Conservation (phyloP, 2,113 vertebrate species). For the Mastomys natalensis region DNA sequence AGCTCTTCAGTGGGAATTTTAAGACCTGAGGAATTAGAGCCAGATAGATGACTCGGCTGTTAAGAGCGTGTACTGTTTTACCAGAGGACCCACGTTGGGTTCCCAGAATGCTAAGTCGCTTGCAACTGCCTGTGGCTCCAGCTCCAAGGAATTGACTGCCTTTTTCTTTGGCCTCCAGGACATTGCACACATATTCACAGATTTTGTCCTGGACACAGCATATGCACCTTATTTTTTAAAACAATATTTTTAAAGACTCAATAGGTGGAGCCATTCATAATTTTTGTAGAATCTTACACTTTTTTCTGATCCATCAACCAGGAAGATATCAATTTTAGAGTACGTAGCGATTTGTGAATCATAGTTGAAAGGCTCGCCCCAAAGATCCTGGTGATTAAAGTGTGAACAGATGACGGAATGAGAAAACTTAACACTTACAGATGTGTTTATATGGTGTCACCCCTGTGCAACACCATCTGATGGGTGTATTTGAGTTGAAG, state of each 20-base stretch:
- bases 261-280: background rate
- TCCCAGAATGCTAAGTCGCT: background rate
- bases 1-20: background rate
- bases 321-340: conserved; percentile 55
- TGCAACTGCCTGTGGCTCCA: background rate
- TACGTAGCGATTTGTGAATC: conserved; percentile 37
- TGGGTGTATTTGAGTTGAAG: background rate
- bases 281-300: conserved; percentile 48
- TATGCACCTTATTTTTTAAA: background rate
- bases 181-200: background rate
- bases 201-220: background rate
- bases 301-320: conserved; percentile 29
- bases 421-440: conserved; percentile 59
- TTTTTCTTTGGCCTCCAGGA: background rate
- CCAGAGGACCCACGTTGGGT: background rate
- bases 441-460: conserved; percentile 11
- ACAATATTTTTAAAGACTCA: background rate
- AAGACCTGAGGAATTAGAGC: background rate
- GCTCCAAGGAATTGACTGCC: background rate
- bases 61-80: background rate
- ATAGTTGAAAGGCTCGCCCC: conserved; percentile 53
- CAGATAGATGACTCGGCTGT: background rate
- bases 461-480: background rate
- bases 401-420: conserved; percentile 66
- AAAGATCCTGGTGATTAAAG: conserved; percentile 53